Conservation (phyloP, 2,888 invertebrate species). For the Watsonalla cultraria region DNA sequence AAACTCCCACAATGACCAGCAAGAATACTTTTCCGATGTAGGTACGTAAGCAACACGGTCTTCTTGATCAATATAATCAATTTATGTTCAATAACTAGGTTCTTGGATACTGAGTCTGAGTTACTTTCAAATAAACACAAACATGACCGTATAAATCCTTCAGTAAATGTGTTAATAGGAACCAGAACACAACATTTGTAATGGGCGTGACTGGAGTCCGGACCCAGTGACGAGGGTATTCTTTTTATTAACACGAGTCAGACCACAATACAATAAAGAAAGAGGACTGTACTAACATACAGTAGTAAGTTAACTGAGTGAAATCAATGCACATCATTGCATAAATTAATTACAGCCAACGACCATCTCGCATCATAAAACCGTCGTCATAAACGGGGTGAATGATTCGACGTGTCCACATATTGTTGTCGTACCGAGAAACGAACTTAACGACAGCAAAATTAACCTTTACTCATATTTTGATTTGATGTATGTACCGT, state of each 20-base stretch:
- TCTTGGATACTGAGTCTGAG: background rate
- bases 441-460: slow-evolving; percentile 47
- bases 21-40: no score
- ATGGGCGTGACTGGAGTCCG: background rate
- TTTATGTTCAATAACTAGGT: no score
- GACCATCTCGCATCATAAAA: slow-evolving; percentile 42
- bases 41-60: no score
- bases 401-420: slow-evolving; percentile 58
- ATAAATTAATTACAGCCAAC: slow-evolving; percentile 47
- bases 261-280: slow-evolving; percentile 8
- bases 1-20: no score
- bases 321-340: slow-evolving; percentile 22
- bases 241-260: background rate
- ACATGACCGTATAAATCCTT: background rate
- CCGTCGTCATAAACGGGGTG: slow-evolving; percentile 60
- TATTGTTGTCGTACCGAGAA: slow-evolving; percentile 55
- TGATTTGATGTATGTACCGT: slow-evolving; percentile 5
- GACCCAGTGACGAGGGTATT: background rate
- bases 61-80: no score
- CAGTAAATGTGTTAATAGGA: background rate
- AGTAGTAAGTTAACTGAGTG: slow-evolving; percentile 2
- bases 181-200: background rate
- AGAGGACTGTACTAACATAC: slow-evolving; percentile 2
- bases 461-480: slow-evolving; percentile 53
- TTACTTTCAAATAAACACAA: background rate